phyloP scores from a whole-genome alignment of 2,888 invertebrate genomes.

The Tenthredo distinguenda region DNA sequence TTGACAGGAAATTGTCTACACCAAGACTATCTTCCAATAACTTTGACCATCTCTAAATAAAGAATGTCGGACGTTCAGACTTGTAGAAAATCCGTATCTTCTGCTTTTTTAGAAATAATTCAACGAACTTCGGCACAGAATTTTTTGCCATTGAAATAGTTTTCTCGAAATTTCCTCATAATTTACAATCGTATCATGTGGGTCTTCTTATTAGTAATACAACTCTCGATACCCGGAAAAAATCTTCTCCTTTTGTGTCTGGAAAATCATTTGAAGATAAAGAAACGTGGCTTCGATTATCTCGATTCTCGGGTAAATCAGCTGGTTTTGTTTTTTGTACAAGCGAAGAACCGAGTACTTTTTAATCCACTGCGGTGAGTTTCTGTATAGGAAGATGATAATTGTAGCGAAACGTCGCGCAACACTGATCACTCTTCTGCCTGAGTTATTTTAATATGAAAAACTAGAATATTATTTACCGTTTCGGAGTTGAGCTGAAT shows the following conservation, averaged over 20 bases:
- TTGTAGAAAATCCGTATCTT: background rate
- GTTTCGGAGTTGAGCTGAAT: background rate
- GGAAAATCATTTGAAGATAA: too few species aligned
- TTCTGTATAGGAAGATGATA: background rate
- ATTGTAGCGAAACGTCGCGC: conserved; percentile 22
- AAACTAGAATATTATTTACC: conserved; percentile 16
- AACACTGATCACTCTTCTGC: conserved; percentile 14
- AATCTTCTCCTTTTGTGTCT: too few species aligned
- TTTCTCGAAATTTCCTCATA: background rate
- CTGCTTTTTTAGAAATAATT: background rate
- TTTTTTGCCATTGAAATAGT: background rate
- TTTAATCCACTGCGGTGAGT: background rate
- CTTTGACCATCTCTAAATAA: background rate
- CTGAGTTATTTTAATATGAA: conserved; percentile 24
- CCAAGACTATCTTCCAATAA: background rate
- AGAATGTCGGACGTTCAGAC: too few species aligned
- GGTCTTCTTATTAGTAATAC: too few species aligned
- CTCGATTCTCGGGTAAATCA: background rate
- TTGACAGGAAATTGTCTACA: background rate
- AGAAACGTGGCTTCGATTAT: too few species aligned
- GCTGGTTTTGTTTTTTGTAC: background rate
- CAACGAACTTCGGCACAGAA: background rate
- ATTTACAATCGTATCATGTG: too few species aligned
- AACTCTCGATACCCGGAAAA: too few species aligned
- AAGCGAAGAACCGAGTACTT: background rate